These are phyloP conservation scores for Anas platyrhynchos DNA, from an alignment of 2,113 vertebrate genomes.

Conservation along the genomic window DNA sequence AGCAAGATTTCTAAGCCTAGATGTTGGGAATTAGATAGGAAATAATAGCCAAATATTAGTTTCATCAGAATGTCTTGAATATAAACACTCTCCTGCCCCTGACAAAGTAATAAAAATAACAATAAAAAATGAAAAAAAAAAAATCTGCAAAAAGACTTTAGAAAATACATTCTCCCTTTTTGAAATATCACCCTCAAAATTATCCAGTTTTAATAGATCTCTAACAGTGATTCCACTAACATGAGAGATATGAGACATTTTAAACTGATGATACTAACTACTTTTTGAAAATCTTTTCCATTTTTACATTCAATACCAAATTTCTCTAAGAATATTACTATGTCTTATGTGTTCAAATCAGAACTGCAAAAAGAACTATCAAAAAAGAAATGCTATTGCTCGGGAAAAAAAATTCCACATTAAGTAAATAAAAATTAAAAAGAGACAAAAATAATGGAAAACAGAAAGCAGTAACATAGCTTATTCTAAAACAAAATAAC, in stretches of 20 bases:
- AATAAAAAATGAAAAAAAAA: not conserved
- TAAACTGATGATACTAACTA: not conserved
- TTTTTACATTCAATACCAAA: not conserved
- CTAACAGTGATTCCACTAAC: not conserved
- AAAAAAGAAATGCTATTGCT: not conserved
- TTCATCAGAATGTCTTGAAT: not conserved
- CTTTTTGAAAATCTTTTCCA: accelerated
- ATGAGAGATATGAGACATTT: not conserved
- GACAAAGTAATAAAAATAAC: not conserved
- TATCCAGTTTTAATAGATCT: not conserved
- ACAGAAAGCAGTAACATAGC: not conserved
- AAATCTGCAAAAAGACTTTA: not conserved
- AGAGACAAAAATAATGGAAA: not conserved
- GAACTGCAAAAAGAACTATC: not conserved
- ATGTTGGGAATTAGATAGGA: not conserved
- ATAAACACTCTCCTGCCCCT: accelerated
- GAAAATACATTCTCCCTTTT: not conserved
- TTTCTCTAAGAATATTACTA: not conserved
- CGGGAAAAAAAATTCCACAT: not conserved
- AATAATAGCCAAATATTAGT: not conserved
- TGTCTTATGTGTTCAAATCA: not conserved
- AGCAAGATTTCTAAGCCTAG: not conserved
- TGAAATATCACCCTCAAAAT: not conserved
- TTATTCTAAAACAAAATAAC: not conserved
- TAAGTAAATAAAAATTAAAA: not conserved